Evolutionary conservation across 1,140 invertebrate species (phyloP), one percentile per base, ranked within the genome.

Genomic region (Dreissena rostriformis): DNA sequence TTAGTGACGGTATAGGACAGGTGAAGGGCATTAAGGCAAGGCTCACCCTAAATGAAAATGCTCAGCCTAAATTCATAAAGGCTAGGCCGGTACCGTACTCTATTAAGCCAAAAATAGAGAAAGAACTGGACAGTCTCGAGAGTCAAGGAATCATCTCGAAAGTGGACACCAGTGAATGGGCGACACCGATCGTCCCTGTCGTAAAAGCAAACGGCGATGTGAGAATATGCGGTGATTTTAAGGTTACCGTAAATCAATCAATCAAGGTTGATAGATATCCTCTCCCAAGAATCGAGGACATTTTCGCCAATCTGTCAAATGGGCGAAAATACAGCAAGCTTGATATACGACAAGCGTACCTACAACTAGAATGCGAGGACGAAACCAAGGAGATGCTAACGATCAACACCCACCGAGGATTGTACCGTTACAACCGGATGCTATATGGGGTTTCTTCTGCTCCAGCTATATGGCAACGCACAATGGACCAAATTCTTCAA

Each of bases 391-490:
- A 88, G 65, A 82, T 86, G 26, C 53, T 85, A 1, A 87, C 82
- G 15, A 86, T 89, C 22, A 92, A 87, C 55, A 92, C 79, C 24
- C 91, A 84, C 51, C 92, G 66, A 57, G 82, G 86, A 8, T 71
- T 87, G 19, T 87, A 57, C 49, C 1, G 2, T 11, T 79, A 82
- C 55, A 74, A 83, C 26, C 28, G 84, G 4, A 29, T 79, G 4
- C 39, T 75, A 10, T 86, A 76, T 67, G 84, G 86, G 61, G 81
- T 86, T 14, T 92, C 94, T 80, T 92, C 91, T 8, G 94, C 94
- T 0, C 94, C 94, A 26, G 86, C 89, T 2, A 93, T 94, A 77
- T 95, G 95, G 78, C 93, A 95, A 84, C 29, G 91, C 72, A 89
- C 92, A 51, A 93, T 95, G 49, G 93, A 94, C 63, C 78, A 90